phyloP scores from a whole-genome alignment of 2,888 invertebrate species.

The Agonopterix arenella region DNA sequence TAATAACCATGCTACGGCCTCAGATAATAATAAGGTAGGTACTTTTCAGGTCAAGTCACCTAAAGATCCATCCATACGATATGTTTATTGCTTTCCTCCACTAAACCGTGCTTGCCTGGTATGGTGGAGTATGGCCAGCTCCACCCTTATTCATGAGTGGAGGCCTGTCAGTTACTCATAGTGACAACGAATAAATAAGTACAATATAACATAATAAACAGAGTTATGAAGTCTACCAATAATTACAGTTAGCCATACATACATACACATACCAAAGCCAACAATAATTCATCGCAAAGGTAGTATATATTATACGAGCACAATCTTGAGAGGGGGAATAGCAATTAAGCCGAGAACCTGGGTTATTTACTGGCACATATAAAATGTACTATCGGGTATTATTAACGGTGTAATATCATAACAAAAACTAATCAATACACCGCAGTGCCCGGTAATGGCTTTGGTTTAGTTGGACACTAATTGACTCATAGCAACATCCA shows the following conservation, averaged over 20 bases:
- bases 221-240: slow-evolving; percentile 2
- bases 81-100: too few relatives aligned
- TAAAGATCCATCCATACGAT: too few relatives aligned
- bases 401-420: slow-evolving; percentile 22
- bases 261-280: slow-evolving; percentile 29
- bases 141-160: too few relatives aligned
- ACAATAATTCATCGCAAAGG: slow-evolving; percentile 43
- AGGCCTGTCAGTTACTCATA: too few relatives aligned
- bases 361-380: slow-evolving; percentile 46
- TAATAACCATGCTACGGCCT: too few relatives aligned
- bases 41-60: too few relatives aligned
- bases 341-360: slow-evolving; percentile 48
- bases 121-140: too few relatives aligned
- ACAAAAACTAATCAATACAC: slow-evolving; percentile 21
- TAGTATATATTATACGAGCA: slow-evolving; percentile 51
- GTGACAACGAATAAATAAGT: too few relatives aligned
- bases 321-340: slow-evolving; percentile 44
- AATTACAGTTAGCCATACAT: slow-evolving; percentile 31
- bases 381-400: slow-evolving; percentile 29
- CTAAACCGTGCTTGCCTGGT: too few relatives aligned
- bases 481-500: slow-evolving; percentile 12
- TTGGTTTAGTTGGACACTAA: slow-evolving; percentile 9
- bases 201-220: too few relatives aligned
- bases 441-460: background rate
- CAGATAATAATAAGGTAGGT: too few relatives aligned